Evolutionary conservation across 2,888 invertebrate species (phyloP), one percentile per base, ranked within the genome.

Genomic region (Deilephila porcellus): DNA sequence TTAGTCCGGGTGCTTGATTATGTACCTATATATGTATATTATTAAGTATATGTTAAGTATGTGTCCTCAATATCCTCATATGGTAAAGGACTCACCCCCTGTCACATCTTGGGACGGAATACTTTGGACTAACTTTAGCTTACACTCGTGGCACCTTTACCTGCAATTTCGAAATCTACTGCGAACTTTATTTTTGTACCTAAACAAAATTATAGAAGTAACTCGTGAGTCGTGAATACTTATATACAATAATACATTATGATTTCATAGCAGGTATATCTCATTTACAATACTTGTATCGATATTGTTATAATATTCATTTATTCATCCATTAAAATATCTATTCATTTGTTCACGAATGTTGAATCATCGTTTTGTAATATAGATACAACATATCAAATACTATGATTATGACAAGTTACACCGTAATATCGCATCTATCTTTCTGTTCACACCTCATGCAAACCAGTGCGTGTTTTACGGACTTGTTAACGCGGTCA

Each of bases 191-290:
- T 45, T 56, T 17, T n/a, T 17, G n/a, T 19, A n/a, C 56, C 8
- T 5, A n/a, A 56, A 56, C 6, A n/a, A 56, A 19, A 56, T 45
- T 17, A 52, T 52, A 52, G 52, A 17, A 34, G 62, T 14, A 4
- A 52, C 45, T 5, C 5, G 67, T 67, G 25, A 20, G 17, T 5
- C 5, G 67, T 67, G 25, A 20, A 17, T 45, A 45, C 64, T 20
- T 19, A 6, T 29, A 25, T 25, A 52, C 67, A 25, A 45, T 37
- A 64, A 37, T 37, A 45, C 45, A 19, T 45, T 14, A 37, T 67
- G 67, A 67, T 52, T 67, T 67, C 52, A 67, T 67, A 52, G 52
- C 25, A 52, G 25, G 52, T 11, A 19, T 67, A 25, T n/a, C 37
- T 14, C 11, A 45, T 45, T 64, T n/a, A 6, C 7, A n/a, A 19